These are phyloP conservation scores for Papilio machaon DNA, from an alignment of 1,140 invertebrate genomes.

Conservation along the genomic window DNA sequence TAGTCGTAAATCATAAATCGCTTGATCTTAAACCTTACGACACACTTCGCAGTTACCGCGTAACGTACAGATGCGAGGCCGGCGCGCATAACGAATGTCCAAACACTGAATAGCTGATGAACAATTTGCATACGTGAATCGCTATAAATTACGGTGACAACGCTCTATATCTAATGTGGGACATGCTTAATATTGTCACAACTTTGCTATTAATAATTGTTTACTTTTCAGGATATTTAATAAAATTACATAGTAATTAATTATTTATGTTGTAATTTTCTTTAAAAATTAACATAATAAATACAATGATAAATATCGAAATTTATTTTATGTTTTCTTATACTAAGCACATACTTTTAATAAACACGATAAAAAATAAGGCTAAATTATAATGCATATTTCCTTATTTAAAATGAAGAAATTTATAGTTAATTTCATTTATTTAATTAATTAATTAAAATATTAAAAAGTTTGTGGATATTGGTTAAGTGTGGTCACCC, in stretches of 20 bases:
- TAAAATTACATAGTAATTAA: too few relatives aligned
- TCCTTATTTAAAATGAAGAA: too few relatives aligned
- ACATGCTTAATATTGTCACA: neutral
- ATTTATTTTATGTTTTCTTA: too few relatives aligned
- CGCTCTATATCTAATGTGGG: slow-evolving; percentile 1
- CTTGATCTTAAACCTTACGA: slow-evolving; percentile 36
- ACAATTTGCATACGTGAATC: slow-evolving; percentile 78
- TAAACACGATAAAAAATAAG: too few relatives aligned
- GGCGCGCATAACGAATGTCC: slow-evolving; percentile 77
- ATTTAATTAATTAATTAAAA: neutral
- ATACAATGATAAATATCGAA: too few relatives aligned
- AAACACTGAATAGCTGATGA: slow-evolving; percentile 80
- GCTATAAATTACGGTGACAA: slow-evolving; percentile 55
- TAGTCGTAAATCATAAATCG: slow-evolving; percentile 30
- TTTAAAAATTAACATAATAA: too few relatives aligned
- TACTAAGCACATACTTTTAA: too few relatives aligned
- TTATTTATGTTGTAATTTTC: too few relatives aligned
- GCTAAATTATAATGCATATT: too few relatives aligned
- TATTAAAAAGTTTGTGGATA: neutral
- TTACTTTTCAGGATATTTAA: too few relatives aligned
- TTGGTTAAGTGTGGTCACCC: slow-evolving; percentile 35
- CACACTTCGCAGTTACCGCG: slow-evolving; percentile 49
- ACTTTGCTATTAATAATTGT: neutral
- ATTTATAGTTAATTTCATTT: too few relatives aligned
- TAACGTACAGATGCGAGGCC: slow-evolving; percentile 53